Base-by-base conservation (phyloP, 2,888 invertebrate genomes). In the Leucania comma region DNA sequence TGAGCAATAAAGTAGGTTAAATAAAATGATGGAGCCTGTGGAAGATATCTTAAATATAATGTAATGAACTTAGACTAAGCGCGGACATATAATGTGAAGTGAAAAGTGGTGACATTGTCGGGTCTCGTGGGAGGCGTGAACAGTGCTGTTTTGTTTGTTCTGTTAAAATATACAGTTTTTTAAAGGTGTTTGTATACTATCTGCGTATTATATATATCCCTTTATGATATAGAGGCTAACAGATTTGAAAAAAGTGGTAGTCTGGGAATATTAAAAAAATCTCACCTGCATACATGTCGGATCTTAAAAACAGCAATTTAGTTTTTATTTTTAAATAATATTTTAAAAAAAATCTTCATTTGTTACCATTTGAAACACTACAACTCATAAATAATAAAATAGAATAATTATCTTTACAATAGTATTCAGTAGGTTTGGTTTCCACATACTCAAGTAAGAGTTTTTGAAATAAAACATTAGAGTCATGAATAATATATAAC, bases 1-100 rank as follows among this genome's bases (percentile, higher is more conserved):
- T 84, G 85, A 93, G 91, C 92, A 92, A 92, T 91, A 91, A 90
- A 86, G 60, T 90, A 90, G 87, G 79, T 84, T 87, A 83, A 88
- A 84, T 81, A 68, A 72, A 72, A 80, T 79, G 68, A 77, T 62
- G 75, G 72, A 76, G 62, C 72, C 72, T 75, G 73, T 84, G 68
- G 77, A 73, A 82, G 71, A 77, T 88, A 87, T 89, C 86, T 85
- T 89, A 87, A 87, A 79, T 88, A 87, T 85, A 87, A 64, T 72
- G 70, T 90, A 90, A 86, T 85, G 84, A 87, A 86, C 69, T 82
- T 86, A 86, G 84, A 74, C 54, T 88, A 86, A 86, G 85, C 65
- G 79, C 80, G 85, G 89, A 90, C 90, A 90, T 90, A 83, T 87
- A 85, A 90, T 89, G 90, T 90, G 89, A 90, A 86, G 87, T 88